phyloP scores from a whole-genome alignment of 2,113 vertebrate species.

The Sinosuthora webbiana region DNA sequence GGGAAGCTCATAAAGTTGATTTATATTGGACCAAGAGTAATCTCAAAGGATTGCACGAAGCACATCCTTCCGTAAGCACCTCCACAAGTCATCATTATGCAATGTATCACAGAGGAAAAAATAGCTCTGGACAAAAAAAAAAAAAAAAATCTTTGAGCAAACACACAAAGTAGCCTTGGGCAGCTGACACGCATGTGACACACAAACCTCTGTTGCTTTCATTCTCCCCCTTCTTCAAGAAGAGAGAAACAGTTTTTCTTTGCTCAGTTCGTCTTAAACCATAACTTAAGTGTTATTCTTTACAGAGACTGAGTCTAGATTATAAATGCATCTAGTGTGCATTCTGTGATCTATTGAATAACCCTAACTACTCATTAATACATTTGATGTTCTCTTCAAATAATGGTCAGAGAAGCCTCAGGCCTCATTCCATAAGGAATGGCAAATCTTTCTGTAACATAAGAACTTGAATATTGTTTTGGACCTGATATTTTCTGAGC shows the following conservation, averaged over 20 bases:
- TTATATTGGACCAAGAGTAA: not conserved
- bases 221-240: not conserved
- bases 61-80: not conserved
- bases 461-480: too few species aligned
- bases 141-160: not conserved
- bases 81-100: not conserved
- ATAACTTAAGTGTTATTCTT: not conserved
- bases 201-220: not conserved
- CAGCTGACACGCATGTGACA: not conserved
- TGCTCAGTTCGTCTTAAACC: not conserved
- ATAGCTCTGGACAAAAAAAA: not conserved
- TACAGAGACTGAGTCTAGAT: too few species aligned
- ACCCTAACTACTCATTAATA: not conserved
- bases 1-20: not conserved
- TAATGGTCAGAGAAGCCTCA: too few species aligned
- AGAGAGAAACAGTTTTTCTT: not conserved
- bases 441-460: too few species aligned
- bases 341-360: not conserved
- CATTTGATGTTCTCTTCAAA: not conserved
- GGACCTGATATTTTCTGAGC: not conserved
- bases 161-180: not conserved
- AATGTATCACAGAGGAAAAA: not conserved
- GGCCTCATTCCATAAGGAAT: too few species aligned
- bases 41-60: not conserved
- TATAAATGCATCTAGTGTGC: too few species aligned